These are phyloP conservation scores for Montipora cactus DNA, from an alignment of 64 coral and sea anemone genomes.

Conservation along the genomic window DNA sequence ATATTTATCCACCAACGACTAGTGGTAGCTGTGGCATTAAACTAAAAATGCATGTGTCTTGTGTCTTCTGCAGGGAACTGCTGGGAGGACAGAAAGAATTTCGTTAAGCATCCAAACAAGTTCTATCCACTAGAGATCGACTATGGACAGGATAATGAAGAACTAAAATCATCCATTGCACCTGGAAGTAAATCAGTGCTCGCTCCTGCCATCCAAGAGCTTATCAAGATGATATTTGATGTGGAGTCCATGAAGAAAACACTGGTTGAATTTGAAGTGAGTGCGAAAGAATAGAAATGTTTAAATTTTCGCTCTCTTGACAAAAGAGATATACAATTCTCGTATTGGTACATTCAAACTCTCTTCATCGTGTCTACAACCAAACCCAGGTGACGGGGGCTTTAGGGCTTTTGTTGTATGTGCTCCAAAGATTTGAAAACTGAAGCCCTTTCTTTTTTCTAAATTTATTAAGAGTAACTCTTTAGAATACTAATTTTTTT, in stretches of 20 bases:
- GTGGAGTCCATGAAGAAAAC: conserved; percentile 99
- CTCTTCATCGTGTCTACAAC: too few species aligned
- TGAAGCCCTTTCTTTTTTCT: too few species aligned
- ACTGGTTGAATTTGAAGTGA: conserved; percentile 96
- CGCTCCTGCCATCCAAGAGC: conserved; percentile 66
- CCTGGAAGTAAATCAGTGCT: conserved; percentile 87
- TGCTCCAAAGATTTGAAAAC: too few species aligned
- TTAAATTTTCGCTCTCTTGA: background rate
- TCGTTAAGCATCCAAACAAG: conserved; percentile 89
- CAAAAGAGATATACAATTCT: too few species aligned
- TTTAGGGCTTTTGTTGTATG: too few species aligned
- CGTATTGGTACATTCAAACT: too few species aligned
- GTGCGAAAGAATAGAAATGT: background rate
- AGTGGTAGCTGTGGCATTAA: too few species aligned
- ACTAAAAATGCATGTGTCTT: too few species aligned
- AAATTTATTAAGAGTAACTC: too few species aligned
- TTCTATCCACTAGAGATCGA: conserved; percentile 99
- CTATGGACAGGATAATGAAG: conserved; percentile 97
- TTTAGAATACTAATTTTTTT: too few species aligned
- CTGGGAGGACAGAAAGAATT: conserved; percentile 85
- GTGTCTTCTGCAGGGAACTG: conserved; percentile 74
- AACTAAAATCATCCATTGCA: conserved; percentile 71
- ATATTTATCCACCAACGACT: too few species aligned
- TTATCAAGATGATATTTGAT: conserved; percentile 99
- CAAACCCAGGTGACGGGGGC: too few species aligned